phyloP scores from a whole-genome alignment of 2,797 vertebrate genomes.

The Hylomyscus alleni region DNA sequence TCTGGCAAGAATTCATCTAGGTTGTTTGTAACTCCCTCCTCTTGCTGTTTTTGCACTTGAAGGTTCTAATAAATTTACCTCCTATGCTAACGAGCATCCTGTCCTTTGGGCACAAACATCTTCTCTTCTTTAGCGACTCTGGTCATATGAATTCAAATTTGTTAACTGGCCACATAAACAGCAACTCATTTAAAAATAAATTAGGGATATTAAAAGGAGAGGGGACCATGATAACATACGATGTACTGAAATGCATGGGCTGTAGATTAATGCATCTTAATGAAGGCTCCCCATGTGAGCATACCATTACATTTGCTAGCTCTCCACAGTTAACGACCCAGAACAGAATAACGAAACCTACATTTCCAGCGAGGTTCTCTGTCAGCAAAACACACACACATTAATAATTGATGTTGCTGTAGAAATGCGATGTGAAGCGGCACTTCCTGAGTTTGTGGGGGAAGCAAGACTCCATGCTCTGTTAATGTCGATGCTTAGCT shows the following conservation, averaged over 20 bases:
- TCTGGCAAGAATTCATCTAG: conserved; percentile 36
- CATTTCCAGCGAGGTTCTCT: conserved; percentile 88
- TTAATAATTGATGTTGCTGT: conserved; percentile 90
- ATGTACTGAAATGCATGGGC: conserved; percentile 83
- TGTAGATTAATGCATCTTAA: conserved; percentile 90
- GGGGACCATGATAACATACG: conserved; percentile 83
- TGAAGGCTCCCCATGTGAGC: conserved; percentile 90
- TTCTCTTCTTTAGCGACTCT: conserved; percentile 81
- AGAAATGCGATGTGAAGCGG: conserved; percentile 84
- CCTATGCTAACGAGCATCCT: conserved; percentile 79
- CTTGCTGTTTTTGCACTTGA: conserved; percentile 75
- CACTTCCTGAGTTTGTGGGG: conserved; percentile 82
- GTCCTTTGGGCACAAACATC: conserved; percentile 85
- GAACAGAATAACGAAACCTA: conserved; percentile 89
- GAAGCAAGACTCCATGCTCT: conserved; percentile 86
- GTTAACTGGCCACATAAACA: conserved; percentile 85
- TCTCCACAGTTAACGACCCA: conserved; percentile 89
- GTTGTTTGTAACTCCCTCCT: conserved; percentile 6
- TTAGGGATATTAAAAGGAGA: conserved; percentile 87
- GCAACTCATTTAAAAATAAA: conserved; percentile 90
- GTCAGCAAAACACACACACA: conserved; percentile 91
- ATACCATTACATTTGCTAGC: conserved; percentile 91
- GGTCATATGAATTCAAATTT: conserved; percentile 86
- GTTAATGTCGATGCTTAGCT: conserved; percentile 90
- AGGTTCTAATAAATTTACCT: conserved; percentile 73